These are phyloP conservation scores for Plectrocnemia conspersa DNA, from an alignment of 1,140 invertebrate genomes.

Conservation along the genomic window DNA sequence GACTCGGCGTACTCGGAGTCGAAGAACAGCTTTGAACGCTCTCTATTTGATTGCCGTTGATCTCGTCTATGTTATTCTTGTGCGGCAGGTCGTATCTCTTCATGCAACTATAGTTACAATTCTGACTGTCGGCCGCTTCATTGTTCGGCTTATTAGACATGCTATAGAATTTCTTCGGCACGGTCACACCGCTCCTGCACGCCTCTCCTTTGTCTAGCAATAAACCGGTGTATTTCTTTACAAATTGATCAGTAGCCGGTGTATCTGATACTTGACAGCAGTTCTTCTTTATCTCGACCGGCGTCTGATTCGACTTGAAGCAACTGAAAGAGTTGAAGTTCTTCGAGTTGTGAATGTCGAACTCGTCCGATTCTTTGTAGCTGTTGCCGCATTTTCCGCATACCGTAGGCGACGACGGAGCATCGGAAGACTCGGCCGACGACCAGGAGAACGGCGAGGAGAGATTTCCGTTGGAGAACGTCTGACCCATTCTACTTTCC, in stretches of 20 bases:
- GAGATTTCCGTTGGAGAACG: slow-evolving; percentile 20
- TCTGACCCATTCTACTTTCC: slow-evolving; percentile 31
- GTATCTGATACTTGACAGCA: neutral
- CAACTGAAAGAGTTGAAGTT: slow-evolving; percentile 20
- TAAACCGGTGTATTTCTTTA: neutral
- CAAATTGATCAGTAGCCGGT: neutral
- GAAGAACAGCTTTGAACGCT: slow-evolving; percentile 9
- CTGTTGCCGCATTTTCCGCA: neutral
- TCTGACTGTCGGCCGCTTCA: neutral
- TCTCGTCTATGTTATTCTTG: neutral
- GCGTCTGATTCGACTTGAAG: slow-evolving; percentile 3
- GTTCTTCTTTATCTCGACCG: neutral
- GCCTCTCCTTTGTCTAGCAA: neutral
- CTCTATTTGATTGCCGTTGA: slow-evolving; percentile 16
- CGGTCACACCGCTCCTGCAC: neutral
- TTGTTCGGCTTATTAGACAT: neutral
- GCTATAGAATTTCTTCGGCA: too few species aligned
- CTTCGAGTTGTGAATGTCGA: slow-evolving; percentile 1
- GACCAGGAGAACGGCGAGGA: slow-evolving; percentile 24
- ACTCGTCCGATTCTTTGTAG: neutral
- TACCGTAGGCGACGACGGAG: neutral
- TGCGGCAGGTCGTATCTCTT: slow-evolving; percentile 14
- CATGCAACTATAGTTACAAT: slow-evolving; percentile 5
- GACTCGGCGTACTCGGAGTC: neutral
- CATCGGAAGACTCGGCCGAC: neutral